Percentiles rank a stretch among this genome's conserved stretches.
Conservation (phyloP, 2,888 invertebrate genomes). For the Patella ulyssiponensis region DNA sequence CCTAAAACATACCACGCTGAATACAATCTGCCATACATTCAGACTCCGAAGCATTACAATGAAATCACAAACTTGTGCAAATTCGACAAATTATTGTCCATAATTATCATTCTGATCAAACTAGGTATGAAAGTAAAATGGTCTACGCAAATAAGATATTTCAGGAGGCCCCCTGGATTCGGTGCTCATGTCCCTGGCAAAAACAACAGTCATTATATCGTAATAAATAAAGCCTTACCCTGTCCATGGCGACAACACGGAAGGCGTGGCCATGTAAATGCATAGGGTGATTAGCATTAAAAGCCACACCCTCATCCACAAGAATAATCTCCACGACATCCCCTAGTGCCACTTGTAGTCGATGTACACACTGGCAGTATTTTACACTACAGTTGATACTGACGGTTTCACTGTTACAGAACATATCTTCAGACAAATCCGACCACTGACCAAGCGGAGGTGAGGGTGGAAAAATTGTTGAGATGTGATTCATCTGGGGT, state of each 20-base stretch:
- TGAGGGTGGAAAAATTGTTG: slow-evolving; percentile 81
- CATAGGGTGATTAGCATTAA: slow-evolving; percentile 61
- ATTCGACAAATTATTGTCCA: too few species aligned
- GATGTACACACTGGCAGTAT: slow-evolving; percentile 89
- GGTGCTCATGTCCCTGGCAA: too few species aligned
- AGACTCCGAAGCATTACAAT: too few species aligned
- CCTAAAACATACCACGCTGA: too few species aligned
- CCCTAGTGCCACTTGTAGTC: slow-evolving; percentile 82
- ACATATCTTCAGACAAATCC: slow-evolving; percentile 74
- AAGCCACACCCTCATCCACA: slow-evolving; percentile 82
- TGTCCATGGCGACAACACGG: slow-evolving; percentile 61
- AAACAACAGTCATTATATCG: too few species aligned
- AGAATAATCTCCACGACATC: slow-evolving; percentile 88
- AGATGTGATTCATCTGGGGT: slow-evolving; percentile 89
- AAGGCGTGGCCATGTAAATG: slow-evolving; percentile 67
- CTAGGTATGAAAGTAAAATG: too few species aligned
- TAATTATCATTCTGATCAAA: too few species aligned
- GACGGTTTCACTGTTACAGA: slow-evolving; percentile 69
- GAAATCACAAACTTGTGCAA: too few species aligned
- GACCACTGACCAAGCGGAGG: slow-evolving; percentile 81
- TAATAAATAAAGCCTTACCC: slow-evolving; percentile 38
- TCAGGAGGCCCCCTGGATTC: too few species aligned
- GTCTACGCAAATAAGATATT: too few species aligned
- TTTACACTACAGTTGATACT: slow-evolving; percentile 79
- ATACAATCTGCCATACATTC: too few species aligned